These are phyloP conservation scores for Eristalis tenax DNA, from an alignment of 2,888 invertebrate genomes.

Conservation along the genomic window DNA sequence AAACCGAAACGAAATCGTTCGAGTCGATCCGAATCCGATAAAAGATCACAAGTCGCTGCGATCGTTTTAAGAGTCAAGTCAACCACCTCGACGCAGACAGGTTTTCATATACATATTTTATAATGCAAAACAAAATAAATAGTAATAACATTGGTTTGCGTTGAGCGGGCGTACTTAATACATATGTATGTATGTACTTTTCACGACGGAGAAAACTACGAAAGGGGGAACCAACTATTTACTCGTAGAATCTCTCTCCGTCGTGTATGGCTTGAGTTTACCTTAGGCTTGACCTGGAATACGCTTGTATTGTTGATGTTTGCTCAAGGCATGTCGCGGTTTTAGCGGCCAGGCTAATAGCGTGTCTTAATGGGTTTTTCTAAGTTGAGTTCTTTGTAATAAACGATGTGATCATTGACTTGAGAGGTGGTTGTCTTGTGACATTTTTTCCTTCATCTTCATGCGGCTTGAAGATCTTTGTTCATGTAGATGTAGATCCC, in stretches of 20 bases:
- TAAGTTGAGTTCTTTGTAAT: conserved; percentile 31
- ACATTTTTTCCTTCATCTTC: conserved; percentile 12
- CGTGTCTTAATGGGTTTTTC: conserved; percentile 48
- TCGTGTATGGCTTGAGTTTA: conserved; percentile 43
- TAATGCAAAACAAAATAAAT: conserved; percentile 65
- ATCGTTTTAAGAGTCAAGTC: conserved; percentile 44
- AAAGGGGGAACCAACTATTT: conserved; percentile 21
- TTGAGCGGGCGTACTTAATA: conserved; percentile 44
- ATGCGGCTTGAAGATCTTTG: not conserved
- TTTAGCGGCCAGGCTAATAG: conserved; percentile 38
- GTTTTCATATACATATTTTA: conserved; percentile 41
- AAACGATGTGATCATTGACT: conserved; percentile 31
- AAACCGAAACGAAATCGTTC: conserved; percentile 53
- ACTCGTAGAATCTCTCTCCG: conserved; percentile 15
- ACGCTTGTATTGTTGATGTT: conserved; percentile 19
- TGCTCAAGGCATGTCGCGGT: not conserved
- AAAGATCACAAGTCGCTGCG: conserved; percentile 42
- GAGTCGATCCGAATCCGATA: conserved; percentile 29
- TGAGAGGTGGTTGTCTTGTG: conserved; percentile 15
- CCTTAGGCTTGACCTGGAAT: conserved; percentile 61
- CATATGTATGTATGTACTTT: not conserved
- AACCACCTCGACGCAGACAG: conserved; percentile 59
- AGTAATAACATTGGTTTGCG: conserved; percentile 29
- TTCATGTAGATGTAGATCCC: not conserved
- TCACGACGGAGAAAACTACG: conserved; percentile 24